Evolutionary conservation across 2,888 invertebrate genomes (phyloP).

Genomic region (Caenorhabditis sp.): DNA sequence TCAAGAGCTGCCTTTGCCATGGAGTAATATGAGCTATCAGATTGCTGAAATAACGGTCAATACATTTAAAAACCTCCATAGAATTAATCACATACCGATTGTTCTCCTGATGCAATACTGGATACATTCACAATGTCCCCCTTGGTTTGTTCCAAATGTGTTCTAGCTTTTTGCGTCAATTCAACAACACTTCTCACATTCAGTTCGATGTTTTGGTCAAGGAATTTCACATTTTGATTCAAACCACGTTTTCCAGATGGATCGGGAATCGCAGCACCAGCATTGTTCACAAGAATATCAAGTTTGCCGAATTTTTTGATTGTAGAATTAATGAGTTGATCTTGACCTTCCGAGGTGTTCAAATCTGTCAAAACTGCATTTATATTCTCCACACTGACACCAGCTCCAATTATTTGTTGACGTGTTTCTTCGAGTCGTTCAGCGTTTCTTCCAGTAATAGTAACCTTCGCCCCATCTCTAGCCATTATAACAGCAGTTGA

Average conservation of each 20-base stretch:
- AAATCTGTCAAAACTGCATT: too few species aligned
- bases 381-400: too few species aligned
- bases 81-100: slow-evolving; percentile 13
- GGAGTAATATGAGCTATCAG: slow-evolving; percentile 10
- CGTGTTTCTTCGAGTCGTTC: slow-evolving; percentile 26
- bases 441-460: slow-evolving; percentile 39
- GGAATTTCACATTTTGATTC: slow-evolving; percentile 8
- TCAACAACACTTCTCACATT: slow-evolving; percentile 18
- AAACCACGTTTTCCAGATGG: slow-evolving; percentile 17
- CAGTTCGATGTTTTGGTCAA: slow-evolving; percentile 6
- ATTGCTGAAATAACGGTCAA: slow-evolving; percentile 7
- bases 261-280: slow-evolving; percentile 13
- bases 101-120: slow-evolving; percentile 18
- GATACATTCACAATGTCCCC: slow-evolving; percentile 41
- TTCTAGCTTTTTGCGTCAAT: slow-evolving; percentile 20
- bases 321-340: too few species aligned
- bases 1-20: slow-evolving; percentile 31
- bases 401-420: too few species aligned
- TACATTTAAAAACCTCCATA: background rate
- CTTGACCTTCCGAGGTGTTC: too few species aligned
- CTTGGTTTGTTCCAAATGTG: slow-evolving; percentile 27
- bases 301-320: too few species aligned
- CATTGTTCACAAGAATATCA: too few species aligned
- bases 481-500: slow-evolving; percentile 36
- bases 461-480: slow-evolving; percentile 41